Percentiles rank a stretch among this genome's conserved stretches.
These are phyloP conservation scores for fruit fly (Drosophila melanogaster) DNA, from an alignment of 1,140 invertebrate genomes.

Conservation along the genomic window Release_6_plus_ISO1_MT NT_037436.4:16567001-16567500, in stretches of 20 bases:
- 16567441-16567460: conserved; percentile 34
- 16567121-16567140: conserved; percentile 56
- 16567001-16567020: not conserved
- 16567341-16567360: conserved; percentile 19
- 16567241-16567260: conserved; percentile 19
- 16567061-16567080: conserved; percentile 46
- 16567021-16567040: not conserved
- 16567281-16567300: conserved; percentile 26
- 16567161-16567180: conserved; percentile 41
- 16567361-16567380: conserved; percentile 52
- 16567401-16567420: conserved; percentile 60
- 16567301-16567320: conserved; percentile 21
- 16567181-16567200: conserved; percentile 1
- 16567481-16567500: conserved; percentile 22
- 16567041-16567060: conserved; percentile 47
- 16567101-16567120: conserved; percentile 66
- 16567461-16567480: conserved; percentile 32
- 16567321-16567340: conserved; percentile 15
- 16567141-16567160: conserved; percentile 64
- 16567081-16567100: conserved; percentile 32
- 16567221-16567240: conserved; percentile 3
- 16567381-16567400: conserved; percentile 57
- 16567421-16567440: conserved; percentile 33
- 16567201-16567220: not conserved
- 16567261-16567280: conserved; percentile 17